phyloP scores from a whole-genome alignment of 2,113 vertebrate species.

The Azemiops feae region DNA sequence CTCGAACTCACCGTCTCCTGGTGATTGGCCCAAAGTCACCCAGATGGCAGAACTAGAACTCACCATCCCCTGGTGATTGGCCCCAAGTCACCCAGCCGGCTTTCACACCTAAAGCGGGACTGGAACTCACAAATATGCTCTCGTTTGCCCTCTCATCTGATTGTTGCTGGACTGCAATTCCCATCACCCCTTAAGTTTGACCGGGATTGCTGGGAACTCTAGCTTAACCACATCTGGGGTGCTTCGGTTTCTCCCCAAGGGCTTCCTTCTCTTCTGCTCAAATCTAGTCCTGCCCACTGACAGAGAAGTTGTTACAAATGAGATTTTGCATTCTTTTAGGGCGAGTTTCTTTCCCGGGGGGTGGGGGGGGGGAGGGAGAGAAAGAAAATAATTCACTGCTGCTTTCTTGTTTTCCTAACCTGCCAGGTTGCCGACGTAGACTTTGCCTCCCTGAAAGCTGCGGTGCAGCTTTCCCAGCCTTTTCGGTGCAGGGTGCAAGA shows the following conservation, averaged over 20 bases:
- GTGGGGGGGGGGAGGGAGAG: not conserved
- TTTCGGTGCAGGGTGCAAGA: constrained; percentile 77
- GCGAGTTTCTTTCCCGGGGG: not conserved
- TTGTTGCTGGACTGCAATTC: not conserved
- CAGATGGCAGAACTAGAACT: no score
- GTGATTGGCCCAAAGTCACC: no score
- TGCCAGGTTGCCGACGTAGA: constrained; percentile 82
- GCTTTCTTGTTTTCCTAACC: not conserved
- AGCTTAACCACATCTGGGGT: not conserved
- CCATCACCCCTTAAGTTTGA: not conserved
- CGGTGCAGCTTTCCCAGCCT: constrained; percentile 77
- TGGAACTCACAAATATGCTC: no score
- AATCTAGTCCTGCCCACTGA: not conserved
- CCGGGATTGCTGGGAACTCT: not conserved
- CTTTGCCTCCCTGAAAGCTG: constrained; percentile 75
- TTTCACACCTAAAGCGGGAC: no score
- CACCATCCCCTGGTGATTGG: no score
- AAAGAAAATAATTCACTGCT: not conserved
- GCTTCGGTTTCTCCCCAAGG: not conserved
- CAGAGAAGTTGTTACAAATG: not conserved
- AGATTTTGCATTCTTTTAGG: not conserved
- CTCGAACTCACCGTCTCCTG: no score
- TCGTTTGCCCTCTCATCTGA: not conserved
- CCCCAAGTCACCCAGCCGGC: no score
- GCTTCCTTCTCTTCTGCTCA: not conserved